Evolutionary conservation across 2,113 vertebrate genomes (phyloP), one percentile per base, ranked within the genome.

Genomic region (Pyrgilauda ruficollis): DNA sequence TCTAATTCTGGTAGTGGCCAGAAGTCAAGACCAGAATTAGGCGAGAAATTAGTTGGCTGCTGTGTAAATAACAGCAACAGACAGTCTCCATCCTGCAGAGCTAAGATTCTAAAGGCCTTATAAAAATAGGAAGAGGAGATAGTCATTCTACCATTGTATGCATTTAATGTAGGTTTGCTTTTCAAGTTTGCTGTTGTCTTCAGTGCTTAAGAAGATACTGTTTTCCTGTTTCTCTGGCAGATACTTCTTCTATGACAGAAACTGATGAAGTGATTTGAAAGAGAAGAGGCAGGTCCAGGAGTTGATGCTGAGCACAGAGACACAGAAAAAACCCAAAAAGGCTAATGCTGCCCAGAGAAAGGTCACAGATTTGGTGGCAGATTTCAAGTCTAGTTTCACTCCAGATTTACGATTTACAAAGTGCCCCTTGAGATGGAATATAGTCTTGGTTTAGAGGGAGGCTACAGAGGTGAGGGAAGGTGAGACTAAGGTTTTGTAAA

Each of bases 1-100:
- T 92, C 76, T 95, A 89, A 92, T 96, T 93, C 44, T 59, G 21
- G 30, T 75, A 61, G 66, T 63, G 66, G 47, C 68, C 52, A 87
- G 80, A 89, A 83, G 75, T 95, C 92, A 93, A 61, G 41, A 69
- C n/a, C 63, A 90, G 35, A 33, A 62, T 94, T 43, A 83, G 67
- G 39, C 14, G 63, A 92, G 64, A 80, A 84, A 56, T 61, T 0
- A 85, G 39, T 63, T 74, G 64, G 12, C 61, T 84, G 61, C 55
- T 70, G 15, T 81, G 15, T 84, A 88, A 83, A 74, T 72, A 78
- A 78, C 17, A 93, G 39, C 39, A 59, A 11, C 31, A 86, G 41
- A 85, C 16, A 43, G 31, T 49, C 59, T 92, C 30, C 43, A 3
- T 53, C 37, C 59, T 77, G 76, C 46, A 80, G 26, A 80, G 16